These are phyloP conservation scores for Anas flavirostris DNA, from an alignment of 2,797 vertebrate genomes.

Conservation along the genomic window DNA sequence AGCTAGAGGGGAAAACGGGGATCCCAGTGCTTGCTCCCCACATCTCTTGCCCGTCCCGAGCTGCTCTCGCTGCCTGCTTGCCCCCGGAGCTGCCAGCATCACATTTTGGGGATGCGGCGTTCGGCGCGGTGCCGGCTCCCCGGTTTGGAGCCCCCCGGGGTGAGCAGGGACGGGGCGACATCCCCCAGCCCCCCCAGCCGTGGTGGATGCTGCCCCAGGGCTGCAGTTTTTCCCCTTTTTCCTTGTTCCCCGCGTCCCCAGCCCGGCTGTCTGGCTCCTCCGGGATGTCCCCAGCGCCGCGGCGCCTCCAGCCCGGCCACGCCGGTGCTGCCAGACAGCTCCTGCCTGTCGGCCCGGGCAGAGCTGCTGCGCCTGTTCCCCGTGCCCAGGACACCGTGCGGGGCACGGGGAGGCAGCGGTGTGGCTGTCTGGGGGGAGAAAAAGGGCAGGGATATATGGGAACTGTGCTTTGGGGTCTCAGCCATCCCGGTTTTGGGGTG, in stretches of 20 bases:
- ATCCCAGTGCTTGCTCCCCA: background rate
- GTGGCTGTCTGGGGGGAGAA: accelerated
- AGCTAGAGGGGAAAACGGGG: background rate
- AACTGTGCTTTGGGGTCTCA: no score
- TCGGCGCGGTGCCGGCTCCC: no score
- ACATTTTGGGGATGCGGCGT: background rate
- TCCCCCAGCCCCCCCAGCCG: accelerated
- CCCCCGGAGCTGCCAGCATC: background rate
- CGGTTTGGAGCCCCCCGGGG: no score
- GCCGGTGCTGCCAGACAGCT: background rate
- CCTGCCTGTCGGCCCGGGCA: background rate
- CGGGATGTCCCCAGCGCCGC: background rate
- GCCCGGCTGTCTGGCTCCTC: background rate
- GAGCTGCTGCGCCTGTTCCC: background rate
- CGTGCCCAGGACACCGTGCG: accelerated
- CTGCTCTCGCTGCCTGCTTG: no score
- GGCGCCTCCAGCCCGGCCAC: background rate
- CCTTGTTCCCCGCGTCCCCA: background rate
- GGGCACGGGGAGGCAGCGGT: background rate
- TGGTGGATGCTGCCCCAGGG: background rate
- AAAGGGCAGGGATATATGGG: no score
- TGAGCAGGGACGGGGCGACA: background rate
- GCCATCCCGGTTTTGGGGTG: no score
- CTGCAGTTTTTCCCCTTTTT: background rate
- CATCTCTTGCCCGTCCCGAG: no score